Percentiles rank a stretch among this genome's conserved stretches.
Conservation (phyloP, 1,140 invertebrate species). For the Drosophila azteca region DNA sequence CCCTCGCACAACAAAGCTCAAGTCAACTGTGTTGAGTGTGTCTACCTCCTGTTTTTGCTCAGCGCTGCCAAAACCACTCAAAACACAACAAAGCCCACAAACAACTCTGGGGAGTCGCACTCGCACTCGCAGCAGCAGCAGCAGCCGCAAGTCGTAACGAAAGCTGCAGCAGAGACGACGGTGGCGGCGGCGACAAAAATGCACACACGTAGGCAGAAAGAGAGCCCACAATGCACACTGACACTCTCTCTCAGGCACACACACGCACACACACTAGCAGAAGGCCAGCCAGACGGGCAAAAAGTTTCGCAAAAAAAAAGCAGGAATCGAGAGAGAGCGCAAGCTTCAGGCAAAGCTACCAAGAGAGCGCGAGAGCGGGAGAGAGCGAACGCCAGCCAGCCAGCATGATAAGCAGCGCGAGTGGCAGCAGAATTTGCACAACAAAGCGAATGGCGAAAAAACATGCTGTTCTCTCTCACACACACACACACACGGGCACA, state of each 20-base stretch:
- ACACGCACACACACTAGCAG: constrained; percentile 31
- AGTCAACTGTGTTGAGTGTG: too few species aligned
- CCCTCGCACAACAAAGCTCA: constrained; percentile 60
- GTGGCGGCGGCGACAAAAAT: constrained; percentile 66
- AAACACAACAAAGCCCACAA: constrained; percentile 77
- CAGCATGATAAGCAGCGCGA: constrained; percentile 57
- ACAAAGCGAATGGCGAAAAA: constrained; percentile 73
- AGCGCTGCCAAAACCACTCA: too few species aligned
- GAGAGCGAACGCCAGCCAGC: constrained; percentile 16
- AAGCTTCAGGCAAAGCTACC: constrained; percentile 7
- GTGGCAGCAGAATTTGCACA: constrained; percentile 78
- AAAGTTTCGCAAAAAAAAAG: constrained; percentile 72
- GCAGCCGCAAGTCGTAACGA: constrained; percentile 66
- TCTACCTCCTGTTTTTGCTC: too few species aligned
- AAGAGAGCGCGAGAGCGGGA: constrained; percentile 18
- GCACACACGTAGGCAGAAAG: constrained; percentile 61
- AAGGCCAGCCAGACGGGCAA: constrained; percentile 50
- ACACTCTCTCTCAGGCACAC: constrained; percentile 58
- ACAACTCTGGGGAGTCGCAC: constrained; percentile 76
- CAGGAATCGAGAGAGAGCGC: constrained; percentile 18
- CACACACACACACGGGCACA: constrained; percentile 34
- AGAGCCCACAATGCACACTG: constrained; percentile 55
- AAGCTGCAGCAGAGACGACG: constrained; percentile 62
- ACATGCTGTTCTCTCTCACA: constrained; percentile 44
- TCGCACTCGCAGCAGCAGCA: constrained; percentile 46